A percentile compares a stretch with the other conserved stretches of the same genome.
Conservation (phyloP, 2,113 vertebrate species). For the Lagopus muta region DNA sequence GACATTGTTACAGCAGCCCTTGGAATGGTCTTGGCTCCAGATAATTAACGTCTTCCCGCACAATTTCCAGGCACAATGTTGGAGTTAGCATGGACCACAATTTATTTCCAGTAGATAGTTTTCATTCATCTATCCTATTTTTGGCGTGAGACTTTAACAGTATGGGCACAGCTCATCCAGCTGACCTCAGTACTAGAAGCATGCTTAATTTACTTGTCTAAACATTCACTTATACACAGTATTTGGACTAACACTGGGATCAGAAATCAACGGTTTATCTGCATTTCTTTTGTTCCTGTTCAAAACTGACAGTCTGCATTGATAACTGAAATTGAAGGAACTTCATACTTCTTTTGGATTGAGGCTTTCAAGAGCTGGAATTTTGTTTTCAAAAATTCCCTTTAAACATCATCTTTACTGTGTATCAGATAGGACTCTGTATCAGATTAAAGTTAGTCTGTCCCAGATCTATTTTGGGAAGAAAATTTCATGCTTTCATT, state of each 20-base stretch:
- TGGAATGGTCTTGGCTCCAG: not conserved
- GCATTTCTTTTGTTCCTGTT: constrained; percentile 1
- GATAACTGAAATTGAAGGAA: not conserved
- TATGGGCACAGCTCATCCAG: not conserved
- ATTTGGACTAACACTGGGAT: not conserved
- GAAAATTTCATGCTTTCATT: not conserved
- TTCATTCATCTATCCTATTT: not conserved
- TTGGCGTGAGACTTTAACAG: not conserved
- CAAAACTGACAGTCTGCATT: not conserved
- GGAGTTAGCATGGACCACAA: not conserved
- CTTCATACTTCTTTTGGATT: not conserved
- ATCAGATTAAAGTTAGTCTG: constrained; percentile 22
- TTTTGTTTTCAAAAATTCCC: constrained; percentile 7
- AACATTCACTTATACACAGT: not conserved
- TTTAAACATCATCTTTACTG: not conserved
- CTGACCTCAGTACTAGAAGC: not conserved
- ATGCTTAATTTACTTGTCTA: not conserved
- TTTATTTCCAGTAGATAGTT: not conserved
- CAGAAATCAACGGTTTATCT: not conserved
- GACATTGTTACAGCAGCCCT: not conserved
- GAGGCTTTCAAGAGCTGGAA: not conserved
- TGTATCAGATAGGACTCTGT: not conserved
- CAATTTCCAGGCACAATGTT: not conserved
- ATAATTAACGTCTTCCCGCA: not conserved
- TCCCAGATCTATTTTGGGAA: constrained; percentile 35